Base-by-base conservation (phyloP, 2,797 vertebrate genomes). In the Gymnoscopelus microlampas region DNA sequence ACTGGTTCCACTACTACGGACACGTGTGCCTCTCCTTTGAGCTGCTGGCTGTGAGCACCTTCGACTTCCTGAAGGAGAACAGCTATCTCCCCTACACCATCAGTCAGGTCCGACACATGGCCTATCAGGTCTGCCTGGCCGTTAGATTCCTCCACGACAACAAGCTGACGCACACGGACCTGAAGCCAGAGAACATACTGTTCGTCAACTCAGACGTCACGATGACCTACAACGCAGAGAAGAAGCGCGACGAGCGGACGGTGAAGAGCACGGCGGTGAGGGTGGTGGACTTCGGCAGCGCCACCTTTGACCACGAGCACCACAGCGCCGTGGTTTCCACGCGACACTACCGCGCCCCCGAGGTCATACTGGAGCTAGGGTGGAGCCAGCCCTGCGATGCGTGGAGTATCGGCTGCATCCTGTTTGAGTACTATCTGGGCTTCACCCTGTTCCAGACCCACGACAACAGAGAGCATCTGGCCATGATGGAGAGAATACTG, bases 381-480 rank as follows among this genome's bases (percentile, higher is more conserved):
- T 99, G 98, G 98, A 95, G 92, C 51, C 97, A 99, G 84, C 97
- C 98, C 0, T 99, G 98, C 85, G 98, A 99, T 1, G 97, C 99
- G 53, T 99, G 98, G 98, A 99, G 98, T 83, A 95, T 97, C 11
- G 98, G 98, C 82, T 98, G 97, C 67, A 99, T 99, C 90, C 91
- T 99, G 82, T 99, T 99, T 65, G 98, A 99, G 89, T 99, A 98
- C 88, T 99, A 99, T 76, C 93, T 98, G 76, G 98, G 98, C 83
- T 99, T 98, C 89, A 99, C 98, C 44, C 94, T 99, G 87, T 99
- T 99, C 68, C 79, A 99, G 98, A 99, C 98, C 6, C 98, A 99
- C 15, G 98, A 99, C 87, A 99, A 99, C 93, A 89, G 97, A 63
- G 98, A 99, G 79, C 98, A 99, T 88, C 90, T 99, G 88, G 97